A percentile compares a stretch with the other conserved stretches of the same genome.
These are phyloP conservation scores for Listronotus oregonensis DNA, from an alignment of 1,140 invertebrate species.

Conservation along the genomic window DNA sequence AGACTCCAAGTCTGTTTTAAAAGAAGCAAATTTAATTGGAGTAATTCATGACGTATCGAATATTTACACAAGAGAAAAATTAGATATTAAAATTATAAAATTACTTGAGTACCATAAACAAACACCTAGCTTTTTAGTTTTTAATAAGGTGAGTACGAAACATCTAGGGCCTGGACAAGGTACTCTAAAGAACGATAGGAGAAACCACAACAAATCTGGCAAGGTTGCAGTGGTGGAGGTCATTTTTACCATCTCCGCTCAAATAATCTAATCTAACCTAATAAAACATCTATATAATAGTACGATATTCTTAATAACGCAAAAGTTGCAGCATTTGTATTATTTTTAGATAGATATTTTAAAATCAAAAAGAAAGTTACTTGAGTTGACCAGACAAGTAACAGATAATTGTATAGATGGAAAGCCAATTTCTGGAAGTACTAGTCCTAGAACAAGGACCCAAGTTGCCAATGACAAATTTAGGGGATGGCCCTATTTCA, in stretches of 20 bases:
- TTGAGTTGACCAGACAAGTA: slow-evolving; percentile 71
- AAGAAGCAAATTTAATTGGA: slow-evolving; percentile 79
- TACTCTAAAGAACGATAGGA: too few relatives aligned
- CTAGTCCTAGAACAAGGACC: slow-evolving; percentile 5
- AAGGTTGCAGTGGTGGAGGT: too few relatives aligned
- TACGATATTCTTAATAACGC: too few relatives aligned
- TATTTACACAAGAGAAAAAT: slow-evolving; percentile 65
- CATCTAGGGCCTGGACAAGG: too few relatives aligned
- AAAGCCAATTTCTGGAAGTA: slow-evolving; percentile 45
- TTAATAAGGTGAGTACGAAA: slow-evolving; percentile 77
- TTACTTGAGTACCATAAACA: slow-evolving; percentile 67
- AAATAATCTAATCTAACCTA: too few relatives aligned
- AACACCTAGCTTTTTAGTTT: slow-evolving; percentile 76
- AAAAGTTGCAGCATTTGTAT: not conserved
- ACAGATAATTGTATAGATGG: slow-evolving; percentile 68
- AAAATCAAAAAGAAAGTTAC: slow-evolving; percentile 74
- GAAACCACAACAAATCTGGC: too few relatives aligned
- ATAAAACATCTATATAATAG: too few relatives aligned
- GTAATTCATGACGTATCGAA: slow-evolving; percentile 85
- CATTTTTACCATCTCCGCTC: too few relatives aligned
- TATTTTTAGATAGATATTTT: slow-evolving; percentile 74
- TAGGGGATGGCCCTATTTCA: slow-evolving; percentile 75
- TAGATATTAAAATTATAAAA: slow-evolving; percentile 73
- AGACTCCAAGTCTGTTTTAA: slow-evolving; percentile 68
- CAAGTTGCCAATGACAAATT: slow-evolving; percentile 34